Conservation (phyloP, 2,113 vertebrate genomes). For the Bujurquina vittata region DNA sequence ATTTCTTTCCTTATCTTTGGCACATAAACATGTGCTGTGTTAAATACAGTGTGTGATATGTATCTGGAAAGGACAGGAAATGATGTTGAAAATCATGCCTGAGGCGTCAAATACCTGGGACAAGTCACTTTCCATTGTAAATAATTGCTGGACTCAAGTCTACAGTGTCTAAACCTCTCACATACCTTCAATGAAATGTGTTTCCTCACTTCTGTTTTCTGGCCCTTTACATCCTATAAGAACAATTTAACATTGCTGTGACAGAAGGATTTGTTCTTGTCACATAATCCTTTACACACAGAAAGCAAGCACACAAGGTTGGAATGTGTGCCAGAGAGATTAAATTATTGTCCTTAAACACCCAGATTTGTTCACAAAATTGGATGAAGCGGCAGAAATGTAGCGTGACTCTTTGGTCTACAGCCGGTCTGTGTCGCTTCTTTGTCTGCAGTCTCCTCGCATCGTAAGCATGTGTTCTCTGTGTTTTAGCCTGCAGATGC, state of each 20-base stretch:
- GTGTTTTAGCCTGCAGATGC: slow-evolving; percentile 49
- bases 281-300: neutral
- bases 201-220: slow-evolving; percentile 3
- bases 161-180: neutral
- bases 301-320: neutral
- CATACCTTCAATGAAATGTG: neutral
- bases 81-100: neutral
- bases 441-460: slow-evolving; percentile 18
- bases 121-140: neutral
- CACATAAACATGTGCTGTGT: neutral
- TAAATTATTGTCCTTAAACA: slow-evolving; percentile 12
- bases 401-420: neutral
- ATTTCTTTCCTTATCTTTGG: neutral
- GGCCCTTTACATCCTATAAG: neutral
- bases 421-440: slow-evolving; percentile 2
- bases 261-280: neutral
- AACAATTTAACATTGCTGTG: neutral
- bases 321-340: neutral
- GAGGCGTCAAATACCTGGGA: no score
- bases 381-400: slow-evolving; percentile 16
- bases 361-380: slow-evolving; percentile 13
- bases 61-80: neutral
- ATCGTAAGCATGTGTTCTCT: neutral
- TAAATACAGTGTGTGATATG: neutral
- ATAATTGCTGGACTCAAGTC: neutral